Conservation (phyloP, 2,797 vertebrate species). For the Pterois miles region DNA sequence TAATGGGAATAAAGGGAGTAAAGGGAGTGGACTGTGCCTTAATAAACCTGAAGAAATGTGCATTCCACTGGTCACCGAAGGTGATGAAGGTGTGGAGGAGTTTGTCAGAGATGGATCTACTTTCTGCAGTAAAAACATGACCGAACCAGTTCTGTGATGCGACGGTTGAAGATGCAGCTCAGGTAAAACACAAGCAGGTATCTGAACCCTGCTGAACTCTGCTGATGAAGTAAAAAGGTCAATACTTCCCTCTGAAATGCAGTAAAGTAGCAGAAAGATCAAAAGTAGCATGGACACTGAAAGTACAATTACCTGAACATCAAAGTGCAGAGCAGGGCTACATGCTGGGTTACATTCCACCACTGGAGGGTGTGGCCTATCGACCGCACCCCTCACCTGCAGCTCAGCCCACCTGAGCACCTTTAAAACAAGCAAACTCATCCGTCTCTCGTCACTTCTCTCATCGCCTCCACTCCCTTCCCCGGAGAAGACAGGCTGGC, state of each 20-base stretch:
- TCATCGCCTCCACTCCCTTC: slow-evolving; percentile 23
- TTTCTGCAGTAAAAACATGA: background rate
- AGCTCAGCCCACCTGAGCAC: slow-evolving; percentile 20
- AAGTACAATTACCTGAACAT: background rate
- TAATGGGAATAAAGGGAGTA: no score
- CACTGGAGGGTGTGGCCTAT: background rate
- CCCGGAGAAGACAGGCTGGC: slow-evolving; percentile 42
- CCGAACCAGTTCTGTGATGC: background rate
- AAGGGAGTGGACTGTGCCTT: no score
- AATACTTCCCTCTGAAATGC: background rate
- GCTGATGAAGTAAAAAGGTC: background rate
- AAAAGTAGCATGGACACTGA: background rate
- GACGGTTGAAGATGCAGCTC: background rate
- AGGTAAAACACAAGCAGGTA: background rate
- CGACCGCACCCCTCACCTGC: slow-evolving; percentile 8
- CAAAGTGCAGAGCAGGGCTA: no score
- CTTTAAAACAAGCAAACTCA: slow-evolving; percentile 28
- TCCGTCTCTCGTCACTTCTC: slow-evolving; percentile 46
- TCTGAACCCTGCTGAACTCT: background rate
- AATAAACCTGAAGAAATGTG: background rate
- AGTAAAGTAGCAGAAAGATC: background rate
- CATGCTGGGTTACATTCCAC: background rate
- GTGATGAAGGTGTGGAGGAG: no score
- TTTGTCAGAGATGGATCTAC: background rate
- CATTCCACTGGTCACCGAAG: no score